Evolutionary conservation across 2,888 invertebrate genomes (phyloP), one percentile per base, ranked within the genome.

Genomic region (Asteroscopus sphinx): DNA sequence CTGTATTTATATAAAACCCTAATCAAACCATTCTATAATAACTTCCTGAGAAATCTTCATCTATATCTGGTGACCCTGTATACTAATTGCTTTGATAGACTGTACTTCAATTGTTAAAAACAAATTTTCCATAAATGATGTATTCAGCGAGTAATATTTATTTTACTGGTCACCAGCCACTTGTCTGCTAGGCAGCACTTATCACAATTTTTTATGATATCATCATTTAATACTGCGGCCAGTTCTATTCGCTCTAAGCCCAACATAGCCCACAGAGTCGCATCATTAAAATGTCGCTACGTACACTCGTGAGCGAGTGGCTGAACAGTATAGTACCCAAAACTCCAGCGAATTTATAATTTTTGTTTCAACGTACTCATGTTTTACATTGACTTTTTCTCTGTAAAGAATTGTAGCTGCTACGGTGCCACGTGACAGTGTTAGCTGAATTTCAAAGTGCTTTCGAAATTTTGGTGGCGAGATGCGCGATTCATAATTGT

Each of bases 241-340:
- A 9, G n/a, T 16, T 75, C 76, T 65, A 65, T 12, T 25, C 17
- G 13, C 21, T 48, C 28, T 30, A 35, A 47, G 53, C 40, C 16
- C 26, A 11, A 35, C 37, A 16, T 41, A 30, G 47, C 30, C 51
- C 59, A 51, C 54, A 72, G 62, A 72, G 73, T 67, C 69, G 65
- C 76, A 75, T 76, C 76, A 76, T 76, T 76, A 76, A 76, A 76
- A 76, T 75, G 75, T 76, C 75, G 61, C 77, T 60, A 35, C 48
- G 68, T 71, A 66, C 56, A 45, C 69, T 73, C 49, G 57, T 44
- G 39, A 56, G 57, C 58, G 62, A 76, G 76, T 77, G 62, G 73
- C 77, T 76, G 76, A 68, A 69, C 76, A 76, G 58, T 56, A 35
- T 53, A 64, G 58, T 62, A 76, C 74, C 76, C 70, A 63, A 58